A percentile compares a stretch with the other conserved stretches of the same genome.
Evolutionary conservation across 2,797 vertebrate genomes (phyloP).

Genomic region (Hydrophis major): DNA sequence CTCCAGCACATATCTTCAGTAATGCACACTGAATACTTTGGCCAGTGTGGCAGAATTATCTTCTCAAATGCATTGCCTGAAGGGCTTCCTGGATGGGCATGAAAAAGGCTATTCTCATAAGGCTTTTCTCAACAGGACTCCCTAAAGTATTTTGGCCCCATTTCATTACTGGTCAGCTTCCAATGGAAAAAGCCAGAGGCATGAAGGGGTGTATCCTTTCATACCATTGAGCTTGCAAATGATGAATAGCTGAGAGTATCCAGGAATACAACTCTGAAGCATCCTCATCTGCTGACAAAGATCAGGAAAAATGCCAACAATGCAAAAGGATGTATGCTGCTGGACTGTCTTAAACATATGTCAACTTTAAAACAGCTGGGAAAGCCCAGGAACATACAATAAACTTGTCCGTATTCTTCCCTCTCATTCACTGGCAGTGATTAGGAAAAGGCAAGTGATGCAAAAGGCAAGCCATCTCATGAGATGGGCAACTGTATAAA

Average conservation of each 20-base stretch:
- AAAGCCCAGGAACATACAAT: neutral
- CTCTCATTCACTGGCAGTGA: neutral
- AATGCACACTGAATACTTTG: neutral
- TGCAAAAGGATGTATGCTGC: neutral
- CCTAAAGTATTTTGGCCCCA: neutral
- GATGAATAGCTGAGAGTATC: neutral
- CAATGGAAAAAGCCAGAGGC: neutral
- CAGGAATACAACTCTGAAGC: neutral
- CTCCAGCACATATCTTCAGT: neutral
- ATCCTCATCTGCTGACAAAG: constrained; percentile 20
- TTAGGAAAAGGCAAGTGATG: neutral
- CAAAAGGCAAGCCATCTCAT: neutral
- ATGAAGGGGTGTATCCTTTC: neutral
- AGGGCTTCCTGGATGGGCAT: neutral
- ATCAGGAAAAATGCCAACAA: neutral
- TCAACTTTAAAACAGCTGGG: neutral
- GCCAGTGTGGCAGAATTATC: neutral
- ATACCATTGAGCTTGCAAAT: neutral
- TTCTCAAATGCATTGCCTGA: neutral
- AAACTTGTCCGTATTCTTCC: neutral
- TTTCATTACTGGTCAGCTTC: neutral
- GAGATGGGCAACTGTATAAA: neutral
- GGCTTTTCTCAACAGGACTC: neutral
- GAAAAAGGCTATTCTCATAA: neutral
- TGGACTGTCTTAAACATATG: neutral